A percentile compares a stretch with the other conserved stretches of the same genome.
Evolutionary conservation across 2,797 vertebrate genomes (phyloP).

Genomic region (Acipenser transmontanus): DNA sequence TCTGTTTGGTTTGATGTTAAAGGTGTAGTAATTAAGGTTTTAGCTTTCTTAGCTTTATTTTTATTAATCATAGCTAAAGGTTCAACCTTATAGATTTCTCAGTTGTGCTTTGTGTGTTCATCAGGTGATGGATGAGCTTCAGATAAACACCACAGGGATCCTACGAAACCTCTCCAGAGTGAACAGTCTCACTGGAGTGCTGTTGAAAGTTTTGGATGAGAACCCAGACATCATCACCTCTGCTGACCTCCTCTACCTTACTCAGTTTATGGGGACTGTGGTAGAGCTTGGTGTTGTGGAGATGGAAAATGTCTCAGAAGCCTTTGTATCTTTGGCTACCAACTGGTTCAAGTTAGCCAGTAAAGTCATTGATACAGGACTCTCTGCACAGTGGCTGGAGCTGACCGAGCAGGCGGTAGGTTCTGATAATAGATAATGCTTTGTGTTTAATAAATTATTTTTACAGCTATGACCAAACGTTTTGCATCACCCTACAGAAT

Average conservation of each 20-base stretch:
- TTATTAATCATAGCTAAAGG: neutral
- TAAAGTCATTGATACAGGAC: conserved; percentile 50
- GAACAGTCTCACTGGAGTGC: conserved; percentile 38
- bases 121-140: conserved; percentile 41
- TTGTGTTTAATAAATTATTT: too few relatives aligned
- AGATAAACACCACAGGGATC: conserved; percentile 26
- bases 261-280: conserved; percentile 43
- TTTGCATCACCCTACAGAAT: too few relatives aligned
- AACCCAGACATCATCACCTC: conserved; percentile 39
- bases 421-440: neutral
- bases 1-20: conserved; percentile 13
- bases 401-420: conserved; percentile 47
- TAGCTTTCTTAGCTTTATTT: neutral
- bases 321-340: conserved; percentile 50
- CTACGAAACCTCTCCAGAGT: conserved; percentile 34
- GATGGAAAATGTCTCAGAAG: conserved; percentile 28
- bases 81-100: neutral
- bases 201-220: conserved; percentile 40
- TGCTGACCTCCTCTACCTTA: conserved; percentile 47
- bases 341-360: conserved; percentile 57
- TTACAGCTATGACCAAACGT: too few relatives aligned
- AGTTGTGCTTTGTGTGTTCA: conserved; percentile 6
- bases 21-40: too few relatives aligned
- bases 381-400: conserved; percentile 48
- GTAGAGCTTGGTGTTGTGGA: conserved; percentile 21